A percentile compares a stretch with the other conserved stretches of the same genome.
These are phyloP conservation scores for Drosophila kurseongensis DNA, from an alignment of 1,140 invertebrate species.

Conservation along the genomic window DNA sequence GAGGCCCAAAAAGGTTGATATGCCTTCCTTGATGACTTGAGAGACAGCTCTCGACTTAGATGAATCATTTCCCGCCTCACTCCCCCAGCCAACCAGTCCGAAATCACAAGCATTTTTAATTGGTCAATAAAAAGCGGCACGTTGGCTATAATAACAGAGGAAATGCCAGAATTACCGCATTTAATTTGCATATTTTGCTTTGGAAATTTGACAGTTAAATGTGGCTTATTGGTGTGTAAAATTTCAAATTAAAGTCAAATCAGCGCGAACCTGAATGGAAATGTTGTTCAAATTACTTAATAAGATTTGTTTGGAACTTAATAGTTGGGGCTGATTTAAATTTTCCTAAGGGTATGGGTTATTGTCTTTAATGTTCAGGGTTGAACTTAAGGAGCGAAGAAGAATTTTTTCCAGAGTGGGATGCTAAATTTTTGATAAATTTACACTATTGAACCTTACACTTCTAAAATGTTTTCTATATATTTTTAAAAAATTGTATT, in stretches of 20 bases:
- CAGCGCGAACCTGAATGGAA: conserved; percentile 38
- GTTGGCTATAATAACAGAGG: conserved; percentile 62
- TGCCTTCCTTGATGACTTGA: conserved; percentile 40
- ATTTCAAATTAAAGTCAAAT: conserved; percentile 52
- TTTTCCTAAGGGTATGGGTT: background rate
- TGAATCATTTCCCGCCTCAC: conserved; percentile 50
- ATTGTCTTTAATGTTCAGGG: background rate
- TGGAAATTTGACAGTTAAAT: conserved; percentile 54
- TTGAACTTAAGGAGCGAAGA: background rate
- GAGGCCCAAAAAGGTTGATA: conserved; percentile 37
- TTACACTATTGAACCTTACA: too few species aligned
- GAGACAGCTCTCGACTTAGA: conserved; percentile 47
- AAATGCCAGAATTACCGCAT: conserved; percentile 52
- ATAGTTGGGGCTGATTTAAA: background rate
- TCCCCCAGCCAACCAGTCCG: conserved; percentile 1
- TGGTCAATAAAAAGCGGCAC: conserved; percentile 52
- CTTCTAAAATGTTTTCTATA: too few species aligned
- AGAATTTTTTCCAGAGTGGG: too few species aligned
- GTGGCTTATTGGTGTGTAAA: conserved; percentile 54
- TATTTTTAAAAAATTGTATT: too few species aligned
- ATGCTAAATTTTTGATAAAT: too few species aligned
- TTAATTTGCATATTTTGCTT: conserved; percentile 54
- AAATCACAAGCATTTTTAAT: conserved; percentile 55
- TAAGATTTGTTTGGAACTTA: conserved; percentile 10
- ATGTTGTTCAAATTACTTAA: conserved; percentile 34